A percentile compares a stretch with the other conserved stretches of the same genome.
Evolutionary conservation across 2,888 invertebrate genomes (phyloP).

Genomic region (Hirtodrosophila duncani): DNA sequence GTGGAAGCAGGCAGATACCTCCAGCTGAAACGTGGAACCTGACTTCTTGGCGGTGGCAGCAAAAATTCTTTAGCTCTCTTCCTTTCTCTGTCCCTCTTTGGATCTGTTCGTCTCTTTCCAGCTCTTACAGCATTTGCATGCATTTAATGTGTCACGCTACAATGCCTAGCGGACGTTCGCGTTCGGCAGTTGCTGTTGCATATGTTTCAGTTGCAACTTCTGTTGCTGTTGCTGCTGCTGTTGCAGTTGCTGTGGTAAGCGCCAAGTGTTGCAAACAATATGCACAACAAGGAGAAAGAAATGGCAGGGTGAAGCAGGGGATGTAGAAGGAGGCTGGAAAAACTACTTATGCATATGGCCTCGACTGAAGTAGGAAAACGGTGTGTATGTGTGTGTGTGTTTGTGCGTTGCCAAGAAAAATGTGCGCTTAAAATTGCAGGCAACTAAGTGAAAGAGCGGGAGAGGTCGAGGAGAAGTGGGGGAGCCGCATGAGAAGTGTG

Average conservation of each 20-base stretch:
- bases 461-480: neutral
- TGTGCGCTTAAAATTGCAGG: conserved; percentile 70
- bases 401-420: conserved; percentile 70
- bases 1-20: neutral
- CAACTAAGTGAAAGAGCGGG: conserved; percentile 11
- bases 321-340: conserved; percentile 56
- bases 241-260: conserved; percentile 69
- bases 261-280: conserved; percentile 72
- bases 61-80: conserved; percentile 28
- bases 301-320: conserved; percentile 6
- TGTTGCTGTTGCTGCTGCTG: conserved; percentile 39
- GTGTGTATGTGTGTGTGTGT: too few species aligned
- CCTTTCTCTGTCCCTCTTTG: neutral
- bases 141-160: conserved; percentile 71
- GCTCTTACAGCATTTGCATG: conserved; percentile 56
- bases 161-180: conserved; percentile 58
- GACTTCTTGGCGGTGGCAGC: conserved; percentile 45
- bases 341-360: conserved; percentile 64
- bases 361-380: conserved; percentile 57
- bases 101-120: conserved; percentile 19
- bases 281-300: conserved; percentile 26
- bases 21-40: conserved; percentile 30
- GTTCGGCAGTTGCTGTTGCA: conserved; percentile 38
- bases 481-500: conserved; percentile 42
- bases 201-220: conserved; percentile 69